A percentile compares a stretch with the other conserved stretches of the same genome.
phyloP scores from a whole-genome alignment of 2,797 vertebrate genomes.

The Melanotaenia trifasciata region DNA sequence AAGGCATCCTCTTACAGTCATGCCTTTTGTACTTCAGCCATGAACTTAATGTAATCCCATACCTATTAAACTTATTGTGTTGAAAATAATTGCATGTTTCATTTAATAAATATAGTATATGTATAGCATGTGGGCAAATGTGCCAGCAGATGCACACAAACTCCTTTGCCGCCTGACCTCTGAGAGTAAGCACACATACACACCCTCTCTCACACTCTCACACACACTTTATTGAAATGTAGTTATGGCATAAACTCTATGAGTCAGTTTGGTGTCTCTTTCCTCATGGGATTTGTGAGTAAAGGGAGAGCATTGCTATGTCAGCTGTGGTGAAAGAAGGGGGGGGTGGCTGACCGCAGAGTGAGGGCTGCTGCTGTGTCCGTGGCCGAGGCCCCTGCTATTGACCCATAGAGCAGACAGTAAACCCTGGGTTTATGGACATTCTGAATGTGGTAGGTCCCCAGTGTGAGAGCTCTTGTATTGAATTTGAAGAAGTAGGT shows the following conservation, averaged over 20 bases:
- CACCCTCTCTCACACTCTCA: constrained; percentile 11
- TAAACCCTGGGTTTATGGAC: constrained; percentile 71
- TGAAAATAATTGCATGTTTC: constrained; percentile 55
- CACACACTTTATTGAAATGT: constrained; percentile 59
- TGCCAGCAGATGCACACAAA: constrained; percentile 8
- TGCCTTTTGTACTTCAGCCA: constrained; percentile 39
- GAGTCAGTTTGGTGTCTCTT: constrained; percentile 76
- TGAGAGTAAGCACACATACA: constrained; percentile 3
- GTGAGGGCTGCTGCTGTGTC: constrained; percentile 72
- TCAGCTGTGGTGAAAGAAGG: constrained; percentile 67
- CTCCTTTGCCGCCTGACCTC: constrained; percentile 1
- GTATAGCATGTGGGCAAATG: not conserved
- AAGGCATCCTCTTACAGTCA: constrained; percentile 39
- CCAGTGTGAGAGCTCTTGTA: constrained; percentile 59
- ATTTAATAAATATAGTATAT: not conserved
- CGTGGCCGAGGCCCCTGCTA: constrained; percentile 77
- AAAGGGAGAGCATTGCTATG: constrained; percentile 65
- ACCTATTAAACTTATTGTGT: constrained; percentile 54
- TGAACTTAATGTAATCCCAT: constrained; percentile 36
- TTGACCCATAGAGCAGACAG: constrained; percentile 74
- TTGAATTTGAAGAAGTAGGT: constrained; percentile 53
- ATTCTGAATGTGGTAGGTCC: constrained; percentile 72
- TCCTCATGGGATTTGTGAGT: constrained; percentile 64
- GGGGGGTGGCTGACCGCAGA: constrained; percentile 64
- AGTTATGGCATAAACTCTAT: constrained; percentile 71